These are phyloP conservation scores for Tetragnatha versicolor DNA, from an alignment of 1,140 invertebrate species.

Conservation along the genomic window DNA sequence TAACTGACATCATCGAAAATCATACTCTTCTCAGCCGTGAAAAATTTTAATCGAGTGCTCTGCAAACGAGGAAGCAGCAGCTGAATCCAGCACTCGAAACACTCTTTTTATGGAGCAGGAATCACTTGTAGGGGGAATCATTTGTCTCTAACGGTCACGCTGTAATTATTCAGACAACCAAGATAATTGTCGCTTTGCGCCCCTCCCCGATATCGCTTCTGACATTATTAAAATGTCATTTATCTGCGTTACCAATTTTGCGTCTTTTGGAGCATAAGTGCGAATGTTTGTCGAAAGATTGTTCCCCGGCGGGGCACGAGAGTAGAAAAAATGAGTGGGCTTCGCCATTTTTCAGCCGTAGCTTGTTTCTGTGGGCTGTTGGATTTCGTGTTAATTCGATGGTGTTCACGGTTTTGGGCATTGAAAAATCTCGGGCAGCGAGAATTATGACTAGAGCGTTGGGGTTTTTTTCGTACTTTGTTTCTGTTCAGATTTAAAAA, in stretches of 20 bases:
- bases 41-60: constrained; percentile 45
- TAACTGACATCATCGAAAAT: constrained; percentile 32
- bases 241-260: constrained; percentile 51
- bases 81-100: background rate
- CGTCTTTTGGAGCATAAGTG: constrained; percentile 30
- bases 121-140: background rate
- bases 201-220: background rate
- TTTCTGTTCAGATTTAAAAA: no score
- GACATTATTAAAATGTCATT: constrained; percentile 52
- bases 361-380: no score
- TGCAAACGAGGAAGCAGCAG: background rate
- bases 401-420: no score
- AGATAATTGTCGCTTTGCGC: constrained; percentile 39
- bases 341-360: constrained; percentile 33
- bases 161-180: constrained; percentile 47
- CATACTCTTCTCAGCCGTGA: constrained; percentile 15
- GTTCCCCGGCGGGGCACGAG: background rate
- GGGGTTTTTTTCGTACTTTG: no score
- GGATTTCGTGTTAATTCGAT: no score
- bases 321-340: background rate
- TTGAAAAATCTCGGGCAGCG: no score
- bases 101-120: no score
- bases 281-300: constrained; percentile 40
- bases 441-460: no score
- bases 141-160: constrained; percentile 13